Percentiles rank a stretch among this genome's conserved stretches.
Conservation (phyloP, 2,888 invertebrate species). For the Hoplodrina blanda region DNA sequence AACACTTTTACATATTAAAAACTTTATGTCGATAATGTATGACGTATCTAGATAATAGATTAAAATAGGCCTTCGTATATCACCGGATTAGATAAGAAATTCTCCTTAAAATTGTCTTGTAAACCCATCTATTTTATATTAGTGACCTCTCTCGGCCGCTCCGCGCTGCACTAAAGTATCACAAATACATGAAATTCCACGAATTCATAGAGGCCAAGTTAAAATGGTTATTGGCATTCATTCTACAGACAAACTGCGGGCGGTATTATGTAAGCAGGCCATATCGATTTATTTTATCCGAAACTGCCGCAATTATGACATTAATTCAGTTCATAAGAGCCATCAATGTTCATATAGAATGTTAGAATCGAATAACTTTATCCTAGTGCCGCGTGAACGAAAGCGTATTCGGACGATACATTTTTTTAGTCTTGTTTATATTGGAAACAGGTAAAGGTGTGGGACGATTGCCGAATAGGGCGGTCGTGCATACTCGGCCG, state of each 20-base stretch:
- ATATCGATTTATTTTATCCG: conserved; percentile 89
- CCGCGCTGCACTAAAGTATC: conserved; percentile 57
- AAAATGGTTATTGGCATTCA: conserved; percentile 74
- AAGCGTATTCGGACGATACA: conserved; percentile 74
- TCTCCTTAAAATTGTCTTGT: conserved; percentile 77
- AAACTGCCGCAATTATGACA: conserved; percentile 89
- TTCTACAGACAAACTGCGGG: conserved; percentile 83
- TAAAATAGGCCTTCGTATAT: conserved; percentile 76
- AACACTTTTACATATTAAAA: conserved; percentile 59
- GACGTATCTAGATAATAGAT: conserved; percentile 72
- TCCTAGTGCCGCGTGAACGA: conserved; percentile 79
- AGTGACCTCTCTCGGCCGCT: conserved; percentile 65
- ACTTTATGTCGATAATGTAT: conserved; percentile 48
- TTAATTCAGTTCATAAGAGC: conserved; percentile 87
- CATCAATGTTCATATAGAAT: conserved; percentile 84
- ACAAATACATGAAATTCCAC: conserved; percentile 67
- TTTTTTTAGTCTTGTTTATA: conserved; percentile 71
- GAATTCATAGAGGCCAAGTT: conserved; percentile 74
- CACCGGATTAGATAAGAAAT: conserved; percentile 76
- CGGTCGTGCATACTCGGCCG: conserved; percentile 73
- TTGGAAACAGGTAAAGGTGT: conserved; percentile 81
- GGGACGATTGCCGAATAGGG: conserved; percentile 81
- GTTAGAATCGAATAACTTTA: conserved; percentile 87
- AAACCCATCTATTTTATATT: conserved; percentile 74
- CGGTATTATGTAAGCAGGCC: conserved; percentile 86